Base-by-base conservation (phyloP, 2,113 vertebrate species). In the Apteryx owenii region DNA sequence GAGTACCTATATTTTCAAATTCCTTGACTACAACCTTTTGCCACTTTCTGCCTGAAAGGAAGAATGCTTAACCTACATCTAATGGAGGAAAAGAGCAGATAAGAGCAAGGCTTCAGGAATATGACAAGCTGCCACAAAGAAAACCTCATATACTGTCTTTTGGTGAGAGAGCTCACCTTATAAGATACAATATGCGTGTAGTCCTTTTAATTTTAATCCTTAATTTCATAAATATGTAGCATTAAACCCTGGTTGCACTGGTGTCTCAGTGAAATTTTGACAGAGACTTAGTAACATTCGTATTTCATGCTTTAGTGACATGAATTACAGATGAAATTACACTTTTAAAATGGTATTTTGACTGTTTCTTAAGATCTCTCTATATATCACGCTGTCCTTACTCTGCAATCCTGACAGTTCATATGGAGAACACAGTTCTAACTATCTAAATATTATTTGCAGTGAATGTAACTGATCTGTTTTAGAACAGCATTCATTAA, bases 401-500 rank as follows among this genome's bases (percentile, higher is more conserved):
- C n/a, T 44, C 73, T 15, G 15, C 68, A 38, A 10, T 40, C 28
- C 66, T 84, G 62, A 61, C 13, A 69, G 56, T 51, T 73, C 93
- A 54, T 26, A 69, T 16, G n/a, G 56, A 83, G 12, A 96, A 88
- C 83, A 81, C 7, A 89, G 61, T 64, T 95, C 89, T 77, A 65
- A 89, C 75, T 20, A 83, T 78, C 38, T 18, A n/a, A 62, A 53
- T 69, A 70, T 42, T 85, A 78, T 62, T 88, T 79, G 61, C 68
- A 79, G 71, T 71, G 64, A 81, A 79, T 94, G 58, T 10, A 77
- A 81, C 40, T 68, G 56, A 80, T 80, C 38, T 75, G 25, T 65
- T 96, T 85, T 88, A 31, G 65, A 91, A 96, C 60, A 88, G 69
- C 65, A 91, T 3, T 12, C 42, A 92, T 85, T 38, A 88, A 86